Evolutionary conservation across 2,888 invertebrate genomes (phyloP), one percentile per base, ranked within the genome.

Genomic region (Diplazon laetatorius): DNA sequence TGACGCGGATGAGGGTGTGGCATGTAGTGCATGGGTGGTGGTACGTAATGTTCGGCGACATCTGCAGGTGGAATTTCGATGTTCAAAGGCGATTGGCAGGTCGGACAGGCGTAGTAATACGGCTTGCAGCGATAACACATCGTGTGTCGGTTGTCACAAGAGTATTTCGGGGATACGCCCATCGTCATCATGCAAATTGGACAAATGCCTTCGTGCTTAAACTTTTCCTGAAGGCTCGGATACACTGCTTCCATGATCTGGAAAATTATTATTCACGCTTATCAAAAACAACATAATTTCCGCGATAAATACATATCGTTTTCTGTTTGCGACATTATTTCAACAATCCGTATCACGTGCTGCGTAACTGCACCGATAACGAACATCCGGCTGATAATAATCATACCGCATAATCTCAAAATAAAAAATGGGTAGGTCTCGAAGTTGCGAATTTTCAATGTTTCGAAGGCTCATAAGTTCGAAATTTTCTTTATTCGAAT

Each of bases 111-210:
- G 79, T 83, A 86, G 77, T 89, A 89, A 80, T 87, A 86, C 9
- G 89, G 88, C 72, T 88, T 90, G 83, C 90, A 89, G 8, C 89
- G 87, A 57, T 86, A 84, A 68, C 89, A 90, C 18, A 89, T 73
- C 35, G 82, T 82, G 82, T 89, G 89, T 5, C 80, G 80, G 50
- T 87, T 88, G 1, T 10, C 39, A 76, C 89, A 89, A 14, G 84
- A 79, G 73, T 86, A 90, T 75, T 84, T 87, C 12, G 85, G 82
- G 14, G 83, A 73, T 9, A 80, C 73, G 14, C 82, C 84, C 86
- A 88, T 89, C 62, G 85, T 85, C 86, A 85, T 85, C 73, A 89
- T 74, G 74, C 89, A 89, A 63, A 89, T 85, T 18, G 88, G 87
- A 75, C 89, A 90, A 20, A 89, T 80, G 12, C 86, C 85, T 66